Conservation (phyloP, 2,113 vertebrate genomes). For the Atlantisia rogersi region DNA sequence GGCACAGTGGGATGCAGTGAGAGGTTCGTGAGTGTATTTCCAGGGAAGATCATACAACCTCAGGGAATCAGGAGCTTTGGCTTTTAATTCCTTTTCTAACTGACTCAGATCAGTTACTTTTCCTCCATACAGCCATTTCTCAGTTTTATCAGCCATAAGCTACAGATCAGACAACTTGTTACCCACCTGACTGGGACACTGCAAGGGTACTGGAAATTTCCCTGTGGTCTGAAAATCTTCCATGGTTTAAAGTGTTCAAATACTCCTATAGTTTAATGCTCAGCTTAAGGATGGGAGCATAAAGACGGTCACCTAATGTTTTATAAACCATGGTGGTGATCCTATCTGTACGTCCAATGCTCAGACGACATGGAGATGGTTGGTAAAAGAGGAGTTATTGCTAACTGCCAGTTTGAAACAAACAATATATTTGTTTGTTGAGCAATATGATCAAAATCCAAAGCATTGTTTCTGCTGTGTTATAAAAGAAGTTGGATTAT, state of each 20-base stretch:
- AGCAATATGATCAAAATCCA: slow-evolving; percentile 23
- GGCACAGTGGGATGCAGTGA: neutral
- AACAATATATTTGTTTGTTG: neutral
- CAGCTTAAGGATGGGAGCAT: neutral
- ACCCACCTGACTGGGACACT: neutral
- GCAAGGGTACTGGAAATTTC: neutral
- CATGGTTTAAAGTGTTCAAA: neutral
- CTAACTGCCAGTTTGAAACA: neutral
- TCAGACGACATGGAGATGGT: neutral
- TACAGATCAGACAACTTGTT: neutral
- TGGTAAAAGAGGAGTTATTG: neutral
- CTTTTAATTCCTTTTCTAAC: neutral
- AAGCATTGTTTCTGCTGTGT: slow-evolving; percentile 22
- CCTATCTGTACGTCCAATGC: neutral
- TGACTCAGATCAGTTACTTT: neutral
- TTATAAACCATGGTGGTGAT: neutral
- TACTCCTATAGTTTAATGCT: neutral
- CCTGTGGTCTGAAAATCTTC: neutral
- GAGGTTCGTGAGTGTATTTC: neutral
- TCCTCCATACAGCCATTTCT: neutral
- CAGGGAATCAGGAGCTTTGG: neutral
- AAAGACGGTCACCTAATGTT: neutral
- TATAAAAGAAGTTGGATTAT: slow-evolving; percentile 38
- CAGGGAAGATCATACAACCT: neutral
- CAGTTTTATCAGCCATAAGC: neutral